Evolutionary conservation across 2,797 vertebrate genomes (phyloP), one percentile per base, ranked within the genome.

Genomic region (Clarias laeviceps): DNA sequence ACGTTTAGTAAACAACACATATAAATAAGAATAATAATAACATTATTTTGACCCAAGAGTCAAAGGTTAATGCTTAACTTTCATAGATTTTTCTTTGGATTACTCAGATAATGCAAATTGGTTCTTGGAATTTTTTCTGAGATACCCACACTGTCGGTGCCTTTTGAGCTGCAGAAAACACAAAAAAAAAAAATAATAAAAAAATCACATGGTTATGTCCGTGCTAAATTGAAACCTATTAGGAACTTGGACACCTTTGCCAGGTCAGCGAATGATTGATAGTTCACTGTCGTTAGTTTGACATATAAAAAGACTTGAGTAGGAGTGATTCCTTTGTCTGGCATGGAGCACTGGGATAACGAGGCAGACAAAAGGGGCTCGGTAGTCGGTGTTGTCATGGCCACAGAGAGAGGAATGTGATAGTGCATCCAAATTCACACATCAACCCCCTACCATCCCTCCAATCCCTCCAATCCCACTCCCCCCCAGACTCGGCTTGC

Each of bases 321-420:
- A 45, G 72, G 32, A 86, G 77, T 17, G 34, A 82, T 68, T 84
- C 74, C 80, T 79, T 84, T 86, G 80, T 82, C 61, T 59, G 64
- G 57, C 61, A 37, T 15, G 40, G 74, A 34, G 50, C 57, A 22
- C 3, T 20, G 50, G 72, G 68, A 76, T n/a, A 73, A 76, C 66
- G 40, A 34, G 7, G 14, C 54, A 85, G 50, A 89, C 83, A 85
- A 82, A 57, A 70, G 66, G 62, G 84, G n/a, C 80, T 29, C 54
- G 37, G 76, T 82, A 82, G 88, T n/a, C 72, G 57, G 20, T 17
- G 90, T 93, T 87, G 22, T 91, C 90, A 92, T 90, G 92, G 94
- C 87, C 90, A 94, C 89, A 82, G 86, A 87, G 79, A 79, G 37
- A 92, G 86, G 93, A 95, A 95, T 94, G 93, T 84, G 70, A 92